A percentile compares a stretch with the other conserved stretches of the same genome.
Conservation (phyloP, 2,113 vertebrate species). For the Zosterops japonicus region DNA sequence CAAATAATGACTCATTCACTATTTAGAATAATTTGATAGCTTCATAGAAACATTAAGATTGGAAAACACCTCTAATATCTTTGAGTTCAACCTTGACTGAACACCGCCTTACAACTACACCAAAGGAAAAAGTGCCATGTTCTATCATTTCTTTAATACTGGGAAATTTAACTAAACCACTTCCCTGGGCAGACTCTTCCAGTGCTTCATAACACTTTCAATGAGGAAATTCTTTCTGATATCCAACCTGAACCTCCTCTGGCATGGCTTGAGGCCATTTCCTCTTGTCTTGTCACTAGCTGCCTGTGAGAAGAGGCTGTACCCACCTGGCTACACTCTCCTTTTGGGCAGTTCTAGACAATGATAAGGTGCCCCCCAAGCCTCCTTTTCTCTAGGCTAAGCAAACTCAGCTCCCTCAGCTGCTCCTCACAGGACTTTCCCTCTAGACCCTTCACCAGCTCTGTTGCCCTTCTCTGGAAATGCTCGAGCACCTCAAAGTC, state of each 20-base stretch:
- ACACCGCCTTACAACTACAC: rapidly evolving
- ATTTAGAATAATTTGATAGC: not conserved
- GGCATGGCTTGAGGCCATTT: not conserved
- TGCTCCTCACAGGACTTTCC: not conserved
- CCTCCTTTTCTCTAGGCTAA: not conserved
- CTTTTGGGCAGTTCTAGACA: not conserved
- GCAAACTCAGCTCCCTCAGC: not conserved
- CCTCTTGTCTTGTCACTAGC: not conserved
- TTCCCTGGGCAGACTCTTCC: not conserved
- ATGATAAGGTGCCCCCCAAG: rapidly evolving
- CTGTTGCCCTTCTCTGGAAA: rapidly evolving
- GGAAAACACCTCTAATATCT: not conserved
- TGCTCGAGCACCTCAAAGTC: rapidly evolving
- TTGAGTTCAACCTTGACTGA: not conserved
- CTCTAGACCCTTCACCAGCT: not conserved
- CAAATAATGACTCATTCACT: not conserved
- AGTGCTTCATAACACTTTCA: not conserved
- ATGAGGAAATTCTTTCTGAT: not conserved
- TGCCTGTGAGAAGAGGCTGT: rapidly evolving
- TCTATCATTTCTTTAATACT: not conserved
- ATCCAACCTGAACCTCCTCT: not conserved
- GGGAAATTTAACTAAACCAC: not conserved
- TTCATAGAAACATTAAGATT: not conserved
- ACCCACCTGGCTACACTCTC: not conserved
- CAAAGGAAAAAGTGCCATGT: not conserved